Evolutionary conservation across 2,888 invertebrate species (phyloP).

Genomic region (Coleophora flavipennella): DNA sequence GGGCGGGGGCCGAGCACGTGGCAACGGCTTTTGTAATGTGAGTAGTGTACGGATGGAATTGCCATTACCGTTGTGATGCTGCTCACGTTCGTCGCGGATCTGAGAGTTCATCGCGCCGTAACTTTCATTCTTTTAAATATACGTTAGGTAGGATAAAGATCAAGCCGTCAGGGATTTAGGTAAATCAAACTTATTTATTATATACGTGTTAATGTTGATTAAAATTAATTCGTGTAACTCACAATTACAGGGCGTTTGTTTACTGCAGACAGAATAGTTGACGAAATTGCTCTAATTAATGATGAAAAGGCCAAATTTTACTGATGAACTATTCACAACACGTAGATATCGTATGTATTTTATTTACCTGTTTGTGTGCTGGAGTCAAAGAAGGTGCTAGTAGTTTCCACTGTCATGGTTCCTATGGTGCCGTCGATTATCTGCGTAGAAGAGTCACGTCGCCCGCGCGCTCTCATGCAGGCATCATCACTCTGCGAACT

Average conservation of each 20-base stretch:
- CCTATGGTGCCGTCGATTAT: constrained; percentile 93
- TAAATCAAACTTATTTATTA: background rate
- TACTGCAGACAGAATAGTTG: background rate
- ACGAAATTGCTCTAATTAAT: background rate
- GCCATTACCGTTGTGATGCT: constrained; percentile 35
- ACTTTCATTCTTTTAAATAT: constrained; percentile 17
- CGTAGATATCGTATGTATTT: too few relatives aligned
- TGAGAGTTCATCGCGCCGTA: constrained; percentile 24
- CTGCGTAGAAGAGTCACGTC: constrained; percentile 90
- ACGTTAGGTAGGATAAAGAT: background rate
- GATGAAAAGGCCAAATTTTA: background rate
- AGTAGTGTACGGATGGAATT: constrained; percentile 22
- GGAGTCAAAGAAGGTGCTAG: constrained; percentile 92
- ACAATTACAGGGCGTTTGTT: background rate
- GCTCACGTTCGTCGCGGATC: constrained; percentile 32
- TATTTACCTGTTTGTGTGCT: constrained; percentile 92
- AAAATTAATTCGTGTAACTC: too few relatives aligned
- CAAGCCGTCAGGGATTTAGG: too few relatives aligned
- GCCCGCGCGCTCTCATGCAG: constrained; percentile 77
- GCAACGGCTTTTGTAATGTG: constrained; percentile 37
- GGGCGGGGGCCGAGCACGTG: constrained; percentile 66
- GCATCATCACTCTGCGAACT: constrained; percentile 91
- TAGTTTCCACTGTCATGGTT: constrained; percentile 94
- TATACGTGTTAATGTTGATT: background rate
- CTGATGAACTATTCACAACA: too few relatives aligned